Conservation (phyloP, 2,888 invertebrate species). For the Dyspetes luteomarginatus region DNA sequence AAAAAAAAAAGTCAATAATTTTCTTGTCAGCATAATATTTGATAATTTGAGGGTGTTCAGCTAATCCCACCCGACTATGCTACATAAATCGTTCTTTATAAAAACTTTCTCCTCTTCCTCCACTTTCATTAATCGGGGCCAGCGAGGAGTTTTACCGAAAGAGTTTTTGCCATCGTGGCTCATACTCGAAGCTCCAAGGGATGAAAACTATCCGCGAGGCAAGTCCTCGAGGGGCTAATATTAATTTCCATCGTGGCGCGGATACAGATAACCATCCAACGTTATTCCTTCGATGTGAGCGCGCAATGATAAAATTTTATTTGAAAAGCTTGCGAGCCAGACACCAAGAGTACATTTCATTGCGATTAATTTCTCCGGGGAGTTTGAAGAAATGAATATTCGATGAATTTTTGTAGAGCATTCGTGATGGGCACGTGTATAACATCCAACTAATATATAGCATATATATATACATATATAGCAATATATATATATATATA, state of each 20-base stretch:
- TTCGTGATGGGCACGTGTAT: constrained; percentile 4
- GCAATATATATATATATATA: background rate
- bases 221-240: constrained; percentile 42
- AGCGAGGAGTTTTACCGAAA: constrained; percentile 7
- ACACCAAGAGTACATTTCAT: constrained; percentile 36
- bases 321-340: constrained; percentile 2
- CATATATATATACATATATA: background rate
- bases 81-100: background rate
- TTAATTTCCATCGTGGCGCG: constrained; percentile 39
- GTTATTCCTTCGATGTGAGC: background rate
- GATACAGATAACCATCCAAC: background rate
- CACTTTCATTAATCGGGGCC: constrained; percentile 20
- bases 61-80: background rate
- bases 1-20: constrained; percentile 33
- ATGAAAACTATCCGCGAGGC: constrained; percentile 28
- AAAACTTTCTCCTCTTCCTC: constrained; percentile 6
- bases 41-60: constrained; percentile 12
- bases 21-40: constrained; percentile 37
- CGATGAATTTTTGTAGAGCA: constrained; percentile 47
- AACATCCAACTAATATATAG: too few relatives aligned
- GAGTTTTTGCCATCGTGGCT: constrained; percentile 26
- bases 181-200: constrained; percentile 19
- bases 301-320: constrained; percentile 46
- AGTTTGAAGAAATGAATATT: constrained; percentile 50
- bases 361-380: constrained; percentile 58